Evolutionary conservation across 2,113 vertebrate genomes (phyloP).

Genomic region (Ovibos moschatus): DNA sequence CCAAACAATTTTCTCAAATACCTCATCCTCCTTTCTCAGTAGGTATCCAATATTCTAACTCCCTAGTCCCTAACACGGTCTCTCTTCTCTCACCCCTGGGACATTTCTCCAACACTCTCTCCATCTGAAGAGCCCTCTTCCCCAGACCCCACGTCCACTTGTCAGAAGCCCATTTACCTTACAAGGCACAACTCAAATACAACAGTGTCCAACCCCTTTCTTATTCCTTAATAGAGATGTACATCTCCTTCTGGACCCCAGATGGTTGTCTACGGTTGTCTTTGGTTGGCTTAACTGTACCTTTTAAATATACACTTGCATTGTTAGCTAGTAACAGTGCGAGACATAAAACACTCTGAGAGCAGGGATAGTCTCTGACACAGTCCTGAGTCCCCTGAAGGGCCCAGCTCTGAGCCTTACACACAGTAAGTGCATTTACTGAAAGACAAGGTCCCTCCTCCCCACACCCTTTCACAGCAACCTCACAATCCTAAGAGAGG

Average conservation of each 20-base stretch:
- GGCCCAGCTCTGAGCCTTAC: not conserved
- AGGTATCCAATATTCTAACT: not conserved
- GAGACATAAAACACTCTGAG: not conserved
- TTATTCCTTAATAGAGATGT: not conserved
- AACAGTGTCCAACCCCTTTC: not conserved
- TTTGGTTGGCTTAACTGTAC: not conserved
- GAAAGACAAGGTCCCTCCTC: not conserved
- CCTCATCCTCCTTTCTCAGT: not conserved
- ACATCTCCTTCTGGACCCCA: not conserved
- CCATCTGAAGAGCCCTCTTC: not conserved
- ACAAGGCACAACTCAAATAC: not conserved
- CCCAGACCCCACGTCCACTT: not conserved
- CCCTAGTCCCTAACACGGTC: not conserved
- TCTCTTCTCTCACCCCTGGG: not conserved
- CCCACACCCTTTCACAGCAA: not conserved
- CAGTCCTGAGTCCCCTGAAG: not conserved
- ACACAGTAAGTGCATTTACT: not conserved
- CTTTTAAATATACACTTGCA: not conserved
- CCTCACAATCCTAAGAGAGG: not conserved
- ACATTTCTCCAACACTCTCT: not conserved
- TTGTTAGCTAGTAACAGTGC: not conserved
- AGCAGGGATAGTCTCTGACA: not conserved
- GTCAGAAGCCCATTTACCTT: not conserved
- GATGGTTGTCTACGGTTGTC: not conserved
- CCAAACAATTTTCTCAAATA: not conserved